A percentile compares a stretch with the other conserved stretches of the same genome.
phyloP scores from a whole-genome alignment of 2,797 vertebrate species.

The Prionace glauca region DNA sequence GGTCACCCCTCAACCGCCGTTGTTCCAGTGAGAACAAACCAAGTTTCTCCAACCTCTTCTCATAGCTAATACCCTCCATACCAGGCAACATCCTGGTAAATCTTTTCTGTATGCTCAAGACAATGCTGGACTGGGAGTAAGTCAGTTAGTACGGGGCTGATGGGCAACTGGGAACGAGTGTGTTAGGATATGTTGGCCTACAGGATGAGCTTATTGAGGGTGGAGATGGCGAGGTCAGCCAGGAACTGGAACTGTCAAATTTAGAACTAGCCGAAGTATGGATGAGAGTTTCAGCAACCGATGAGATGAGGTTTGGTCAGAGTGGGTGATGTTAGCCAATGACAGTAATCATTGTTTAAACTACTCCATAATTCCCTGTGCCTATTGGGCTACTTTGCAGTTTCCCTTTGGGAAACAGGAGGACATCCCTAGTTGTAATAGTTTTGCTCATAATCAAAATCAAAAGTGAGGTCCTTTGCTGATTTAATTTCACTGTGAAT shows the following conservation, averaged over 20 bases:
- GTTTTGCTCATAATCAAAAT: background rate
- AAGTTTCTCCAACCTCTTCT: too few relatives aligned
- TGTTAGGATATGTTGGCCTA: background rate
- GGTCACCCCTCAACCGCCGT: too few relatives aligned
- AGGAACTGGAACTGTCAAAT: background rate
- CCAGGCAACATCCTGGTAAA: too few relatives aligned
- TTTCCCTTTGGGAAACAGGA: background rate
- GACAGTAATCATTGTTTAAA: background rate
- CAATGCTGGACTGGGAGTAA: background rate
- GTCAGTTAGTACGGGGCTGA: background rate
- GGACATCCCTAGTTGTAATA: background rate
- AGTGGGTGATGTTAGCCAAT: background rate
- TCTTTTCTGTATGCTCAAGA: background rate
- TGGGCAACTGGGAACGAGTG: background rate
- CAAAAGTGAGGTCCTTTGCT: background rate
- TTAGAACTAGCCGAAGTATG: background rate
- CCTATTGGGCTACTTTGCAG: background rate
- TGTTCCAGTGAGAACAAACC: too few relatives aligned
- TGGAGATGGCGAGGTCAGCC: background rate
- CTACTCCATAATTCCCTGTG: background rate
- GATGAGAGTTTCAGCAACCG: background rate
- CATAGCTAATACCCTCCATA: too few relatives aligned
- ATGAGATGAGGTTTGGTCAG: background rate
- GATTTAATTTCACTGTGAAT: background rate
- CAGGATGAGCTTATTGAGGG: background rate